Conservation (phyloP, 2,113 vertebrate genomes). For the Mustelus asterias region DNA sequence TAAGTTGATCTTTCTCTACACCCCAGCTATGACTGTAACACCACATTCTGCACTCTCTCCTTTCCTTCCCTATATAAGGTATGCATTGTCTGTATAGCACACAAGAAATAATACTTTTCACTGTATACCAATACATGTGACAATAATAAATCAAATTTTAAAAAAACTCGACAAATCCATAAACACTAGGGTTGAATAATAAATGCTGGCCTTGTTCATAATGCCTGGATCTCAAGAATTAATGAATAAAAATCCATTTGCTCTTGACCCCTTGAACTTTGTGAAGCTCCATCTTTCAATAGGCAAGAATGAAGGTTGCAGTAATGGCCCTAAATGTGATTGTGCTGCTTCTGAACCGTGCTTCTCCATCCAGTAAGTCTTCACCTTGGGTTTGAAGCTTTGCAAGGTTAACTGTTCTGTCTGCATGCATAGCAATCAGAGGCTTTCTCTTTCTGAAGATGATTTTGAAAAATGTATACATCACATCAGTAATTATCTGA, state of each 20-base stretch:
- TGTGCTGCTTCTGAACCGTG: neutral
- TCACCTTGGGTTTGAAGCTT: neutral
- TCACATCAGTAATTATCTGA: neutral
- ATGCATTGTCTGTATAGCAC: no score
- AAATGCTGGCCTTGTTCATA: neutral
- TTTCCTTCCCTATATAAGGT: no score
- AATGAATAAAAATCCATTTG: neutral
- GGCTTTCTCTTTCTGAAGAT: neutral
- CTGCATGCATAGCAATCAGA: neutral
- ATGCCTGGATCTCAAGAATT: no score
- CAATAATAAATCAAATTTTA: no score
- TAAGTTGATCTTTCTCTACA: no score
- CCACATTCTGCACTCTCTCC: no score
- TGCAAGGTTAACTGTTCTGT: neutral
- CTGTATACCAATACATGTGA: no score
- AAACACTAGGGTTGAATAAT: neutral
- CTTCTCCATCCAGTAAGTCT: neutral
- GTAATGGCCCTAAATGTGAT: neutral
- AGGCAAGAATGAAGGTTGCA: neutral
- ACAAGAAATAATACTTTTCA: no score
- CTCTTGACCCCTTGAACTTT: neutral
- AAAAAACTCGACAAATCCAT: neutral
- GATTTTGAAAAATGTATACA: neutral
- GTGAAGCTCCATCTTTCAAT: neutral
- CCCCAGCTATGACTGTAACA: no score